These are phyloP conservation scores for Euura lappo DNA, from an alignment of 1,140 invertebrate genomes.

Conservation along the genomic window DNA sequence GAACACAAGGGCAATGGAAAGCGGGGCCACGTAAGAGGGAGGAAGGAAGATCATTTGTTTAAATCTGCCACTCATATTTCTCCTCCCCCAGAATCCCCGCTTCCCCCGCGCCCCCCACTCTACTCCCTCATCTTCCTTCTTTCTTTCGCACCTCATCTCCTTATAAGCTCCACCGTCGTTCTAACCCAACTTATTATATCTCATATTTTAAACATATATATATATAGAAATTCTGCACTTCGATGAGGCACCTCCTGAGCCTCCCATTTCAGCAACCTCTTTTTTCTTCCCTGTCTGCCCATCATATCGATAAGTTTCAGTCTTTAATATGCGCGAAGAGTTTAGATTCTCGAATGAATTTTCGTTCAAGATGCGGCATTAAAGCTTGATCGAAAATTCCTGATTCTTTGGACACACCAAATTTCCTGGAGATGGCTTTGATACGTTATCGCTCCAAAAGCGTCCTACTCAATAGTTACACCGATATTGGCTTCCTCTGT, in stretches of 20 bases:
- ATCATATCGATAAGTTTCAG: background rate
- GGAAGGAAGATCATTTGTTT: slow-evolving; percentile 12
- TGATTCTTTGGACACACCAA: background rate
- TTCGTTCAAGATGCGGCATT: background rate
- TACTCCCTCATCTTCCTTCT: background rate
- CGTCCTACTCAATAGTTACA: too few species aligned
- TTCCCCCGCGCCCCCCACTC: background rate
- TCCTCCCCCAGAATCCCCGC: background rate
- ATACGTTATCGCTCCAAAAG: background rate
- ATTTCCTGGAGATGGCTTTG: background rate
- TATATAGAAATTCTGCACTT: background rate
- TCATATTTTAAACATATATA: background rate
- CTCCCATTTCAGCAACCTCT: background rate
- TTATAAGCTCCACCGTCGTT: slow-evolving; percentile 12
- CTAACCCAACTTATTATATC: slow-evolving; percentile 12
- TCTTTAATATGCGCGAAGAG: background rate
- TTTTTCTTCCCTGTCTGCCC: background rate
- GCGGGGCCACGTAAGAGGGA: background rate
- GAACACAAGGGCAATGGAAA: slow-evolving; percentile 5
- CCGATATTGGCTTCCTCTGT: too few species aligned
- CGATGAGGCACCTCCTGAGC: background rate
- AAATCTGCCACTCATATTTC: slow-evolving; percentile 8
- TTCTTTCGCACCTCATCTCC: slow-evolving; percentile 12
- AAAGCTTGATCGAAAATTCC: background rate
- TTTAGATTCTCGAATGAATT: background rate